A percentile compares a stretch with the other conserved stretches of the same genome.
These are phyloP conservation scores for Pseudotriccus pelzelni DNA, from an alignment of 2,797 vertebrate genomes.

Conservation along the genomic window DNA sequence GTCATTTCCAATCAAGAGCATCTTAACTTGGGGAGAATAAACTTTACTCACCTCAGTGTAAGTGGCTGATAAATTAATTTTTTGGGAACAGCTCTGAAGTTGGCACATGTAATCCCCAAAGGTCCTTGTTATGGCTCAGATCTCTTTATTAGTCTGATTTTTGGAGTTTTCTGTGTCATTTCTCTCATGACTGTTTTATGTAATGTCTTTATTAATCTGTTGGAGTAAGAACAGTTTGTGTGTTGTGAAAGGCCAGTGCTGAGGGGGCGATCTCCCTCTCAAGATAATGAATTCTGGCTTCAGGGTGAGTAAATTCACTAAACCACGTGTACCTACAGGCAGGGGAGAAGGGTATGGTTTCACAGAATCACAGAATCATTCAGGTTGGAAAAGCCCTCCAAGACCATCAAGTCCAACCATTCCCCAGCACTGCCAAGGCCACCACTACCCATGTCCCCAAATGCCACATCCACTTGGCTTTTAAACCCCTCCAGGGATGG, in stretches of 20 bases:
- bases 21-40: neutral
- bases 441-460: neutral
- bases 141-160: neutral
- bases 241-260: fast-evolving
- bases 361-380: neutral
- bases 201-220: neutral
- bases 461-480: neutral
- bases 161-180: neutral
- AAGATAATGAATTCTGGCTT: neutral
- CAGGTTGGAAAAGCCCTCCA: fast-evolving
- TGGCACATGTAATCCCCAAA: neutral
- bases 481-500: neutral
- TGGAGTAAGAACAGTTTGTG: neutral
- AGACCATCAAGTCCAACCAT: neutral
- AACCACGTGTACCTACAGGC: neutral
- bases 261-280: neutral
- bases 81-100: neutral
- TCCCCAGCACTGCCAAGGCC: neutral
- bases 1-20: neutral
- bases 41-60: neutral
- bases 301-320: neutral
- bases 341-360: neutral
- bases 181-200: neutral
- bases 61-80: neutral
- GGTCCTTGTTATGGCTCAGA: neutral